These are phyloP conservation scores for Circaetus cinerascens DNA, from an alignment of 2,113 vertebrate species.

Conservation along the genomic window DNA sequence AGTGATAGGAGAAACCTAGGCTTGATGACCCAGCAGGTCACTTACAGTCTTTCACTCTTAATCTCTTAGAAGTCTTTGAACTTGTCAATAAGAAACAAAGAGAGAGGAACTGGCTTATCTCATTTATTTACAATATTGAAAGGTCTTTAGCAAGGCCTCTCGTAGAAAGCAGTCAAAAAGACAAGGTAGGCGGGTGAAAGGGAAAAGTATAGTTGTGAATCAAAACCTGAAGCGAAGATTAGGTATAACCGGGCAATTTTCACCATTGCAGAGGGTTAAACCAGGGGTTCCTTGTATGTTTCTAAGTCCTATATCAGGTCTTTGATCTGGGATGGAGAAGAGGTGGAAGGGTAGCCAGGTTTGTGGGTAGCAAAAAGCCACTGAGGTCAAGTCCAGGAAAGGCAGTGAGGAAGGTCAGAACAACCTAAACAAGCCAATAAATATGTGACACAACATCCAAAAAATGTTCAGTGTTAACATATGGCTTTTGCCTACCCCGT, in stretches of 20 bases:
- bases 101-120: conserved; percentile 45
- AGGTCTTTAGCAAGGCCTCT: neutral
- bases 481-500: neutral
- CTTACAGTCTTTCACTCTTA: conserved; percentile 45
- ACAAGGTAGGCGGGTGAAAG: neutral
- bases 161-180: neutral
- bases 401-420: neutral
- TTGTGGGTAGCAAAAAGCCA: neutral
- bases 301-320: neutral
- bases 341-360: neutral
- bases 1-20: conserved; percentile 37
- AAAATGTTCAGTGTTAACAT: neutral
- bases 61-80: conserved; percentile 58
- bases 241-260: neutral
- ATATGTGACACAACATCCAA: fast-evolving
- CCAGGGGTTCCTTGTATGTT: neutral
- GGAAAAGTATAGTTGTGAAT: neutral
- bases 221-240: neutral
- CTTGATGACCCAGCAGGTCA: conserved; percentile 54
- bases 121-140: conserved; percentile 30
- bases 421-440: neutral
- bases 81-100: conserved; percentile 10
- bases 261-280: neutral
- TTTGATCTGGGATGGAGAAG: neutral
- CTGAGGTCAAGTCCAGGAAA: neutral